Conservation (phyloP, 2,888 invertebrate species). For the Stictocephala bisonia region DNA sequence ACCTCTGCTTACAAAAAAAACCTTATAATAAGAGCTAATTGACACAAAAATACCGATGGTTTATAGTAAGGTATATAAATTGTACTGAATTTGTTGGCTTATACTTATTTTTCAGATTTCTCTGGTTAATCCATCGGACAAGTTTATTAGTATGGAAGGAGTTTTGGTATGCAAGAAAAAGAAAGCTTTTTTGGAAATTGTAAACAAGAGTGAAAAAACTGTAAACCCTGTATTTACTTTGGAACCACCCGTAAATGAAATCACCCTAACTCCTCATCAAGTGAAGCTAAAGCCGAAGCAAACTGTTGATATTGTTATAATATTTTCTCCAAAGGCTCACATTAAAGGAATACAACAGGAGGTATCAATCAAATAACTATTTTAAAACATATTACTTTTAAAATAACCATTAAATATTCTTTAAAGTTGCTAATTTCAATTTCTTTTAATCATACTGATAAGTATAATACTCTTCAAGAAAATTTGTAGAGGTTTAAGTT, state of each 20-base stretch:
- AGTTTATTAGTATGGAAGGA: constrained; percentile 23
- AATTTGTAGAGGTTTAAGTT: too few relatives aligned
- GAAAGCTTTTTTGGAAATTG: background rate
- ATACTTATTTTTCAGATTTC: constrained; percentile 31
- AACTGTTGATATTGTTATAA: background rate
- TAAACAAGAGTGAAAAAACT: background rate
- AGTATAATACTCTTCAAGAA: too few relatives aligned
- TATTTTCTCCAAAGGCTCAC: background rate
- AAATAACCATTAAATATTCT: too few relatives aligned
- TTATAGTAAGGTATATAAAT: too few relatives aligned
- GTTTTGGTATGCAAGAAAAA: background rate
- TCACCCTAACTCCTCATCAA: background rate
- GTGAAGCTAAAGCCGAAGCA: background rate
- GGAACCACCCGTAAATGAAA: background rate
- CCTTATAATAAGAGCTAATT: too few relatives aligned
- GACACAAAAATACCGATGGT: too few relatives aligned
- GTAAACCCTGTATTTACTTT: background rate
- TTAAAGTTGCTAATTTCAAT: too few relatives aligned
- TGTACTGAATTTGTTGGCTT: too few relatives aligned
- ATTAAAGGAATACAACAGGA: constrained; percentile 19
- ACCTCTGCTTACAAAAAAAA: too few relatives aligned
- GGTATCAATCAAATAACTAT: too few relatives aligned
- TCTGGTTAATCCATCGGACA: constrained; percentile 29
- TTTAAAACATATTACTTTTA: too few relatives aligned
- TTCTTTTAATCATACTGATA: too few relatives aligned